A percentile compares a stretch with the other conserved stretches of the same genome.
Conservation (phyloP, 2,797 vertebrate species). For the Squalus acanthias region DNA sequence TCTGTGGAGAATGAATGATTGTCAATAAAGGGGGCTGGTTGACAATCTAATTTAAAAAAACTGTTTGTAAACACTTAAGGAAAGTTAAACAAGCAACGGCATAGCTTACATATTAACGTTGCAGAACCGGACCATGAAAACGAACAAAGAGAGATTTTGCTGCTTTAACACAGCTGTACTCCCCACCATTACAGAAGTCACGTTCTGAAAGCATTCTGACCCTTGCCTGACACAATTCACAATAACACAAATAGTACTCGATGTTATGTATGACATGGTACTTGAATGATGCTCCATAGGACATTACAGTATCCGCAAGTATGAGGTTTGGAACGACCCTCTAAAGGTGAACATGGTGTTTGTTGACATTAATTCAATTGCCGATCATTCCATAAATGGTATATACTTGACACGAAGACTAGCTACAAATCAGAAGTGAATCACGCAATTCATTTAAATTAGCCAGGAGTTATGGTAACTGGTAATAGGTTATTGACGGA, state of each 20-base stretch:
- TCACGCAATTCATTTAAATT: background rate
- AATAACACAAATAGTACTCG: background rate
- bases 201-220: background rate
- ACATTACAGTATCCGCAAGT: background rate
- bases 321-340: background rate
- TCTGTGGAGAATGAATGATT: background rate
- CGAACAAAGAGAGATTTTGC: background rate
- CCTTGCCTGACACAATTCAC: background rate
- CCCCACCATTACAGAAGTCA: background rate
- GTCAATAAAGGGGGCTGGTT: background rate
- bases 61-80: background rate
- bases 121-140: background rate
- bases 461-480: constrained; percentile 8
- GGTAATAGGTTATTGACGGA: constrained; percentile 20
- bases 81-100: too few species aligned
- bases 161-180: background rate
- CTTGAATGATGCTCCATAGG: background rate
- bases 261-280: too few species aligned
- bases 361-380: background rate
- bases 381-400: background rate
- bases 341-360: background rate
- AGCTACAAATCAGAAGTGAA: background rate
- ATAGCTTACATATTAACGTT: too few species aligned
- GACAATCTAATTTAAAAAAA: background rate
- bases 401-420: background rate